Evolutionary conservation across 2,113 vertebrate genomes (phyloP).

Genomic region (Dissostichus mawsoni): DNA sequence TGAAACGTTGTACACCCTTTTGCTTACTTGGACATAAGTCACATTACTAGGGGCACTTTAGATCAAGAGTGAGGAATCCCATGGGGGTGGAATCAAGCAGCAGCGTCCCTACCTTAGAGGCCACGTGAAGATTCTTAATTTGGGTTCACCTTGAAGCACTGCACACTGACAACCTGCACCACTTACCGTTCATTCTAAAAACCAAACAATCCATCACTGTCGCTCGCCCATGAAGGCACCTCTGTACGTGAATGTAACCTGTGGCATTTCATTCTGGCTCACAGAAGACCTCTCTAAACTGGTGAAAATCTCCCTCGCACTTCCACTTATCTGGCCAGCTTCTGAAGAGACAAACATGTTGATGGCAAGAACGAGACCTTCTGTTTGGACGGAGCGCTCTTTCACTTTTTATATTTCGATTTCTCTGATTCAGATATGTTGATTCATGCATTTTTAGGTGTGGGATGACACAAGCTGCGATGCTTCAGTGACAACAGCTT

Average conservation of each 20-base stretch:
- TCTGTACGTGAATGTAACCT: conserved; percentile 28
- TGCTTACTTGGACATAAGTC: conserved; percentile 21
- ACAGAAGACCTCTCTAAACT: conserved; percentile 18
- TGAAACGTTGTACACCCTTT: conserved; percentile 15
- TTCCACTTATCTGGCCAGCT: background rate
- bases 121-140: conserved; percentile 31
- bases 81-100: conserved; percentile 2
- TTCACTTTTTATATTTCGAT: background rate
- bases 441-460: background rate
- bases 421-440: background rate
- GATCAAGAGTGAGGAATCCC: background rate
- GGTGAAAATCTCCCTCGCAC: background rate
- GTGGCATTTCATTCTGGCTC: conserved; percentile 34
- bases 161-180: conserved; percentile 2
- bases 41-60: background rate
- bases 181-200: conserved; percentile 48
- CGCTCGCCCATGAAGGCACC: background rate
- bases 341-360: background rate
- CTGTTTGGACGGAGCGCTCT: background rate
- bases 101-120: conserved; percentile 32
- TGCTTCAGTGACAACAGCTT: conserved; percentile 15
- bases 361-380: background rate
- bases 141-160: conserved; percentile 26
- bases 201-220: conserved; percentile 68
- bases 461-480: background rate